Percentiles rank a stretch among this genome's conserved stretches.
Evolutionary conservation across 2,888 invertebrate genomes (phyloP).

Genomic region (Ptychoptera albimana): DNA sequence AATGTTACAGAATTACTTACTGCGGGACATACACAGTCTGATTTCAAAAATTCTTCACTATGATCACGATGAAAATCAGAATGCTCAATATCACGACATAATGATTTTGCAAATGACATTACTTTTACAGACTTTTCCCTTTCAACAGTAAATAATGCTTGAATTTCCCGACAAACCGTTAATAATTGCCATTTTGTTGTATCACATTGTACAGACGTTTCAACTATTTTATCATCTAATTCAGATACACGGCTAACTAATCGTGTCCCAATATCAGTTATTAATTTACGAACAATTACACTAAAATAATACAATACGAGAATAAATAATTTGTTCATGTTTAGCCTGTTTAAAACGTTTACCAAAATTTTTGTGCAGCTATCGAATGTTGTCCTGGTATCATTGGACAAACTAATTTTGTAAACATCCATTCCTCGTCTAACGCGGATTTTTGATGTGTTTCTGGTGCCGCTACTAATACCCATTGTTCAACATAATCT

Average conservation of each 20-base stretch:
- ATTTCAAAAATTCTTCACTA: constrained; percentile 24
- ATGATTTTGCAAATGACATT: constrained; percentile 63
- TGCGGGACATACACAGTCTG: constrained; percentile 31
- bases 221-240: constrained; percentile 24
- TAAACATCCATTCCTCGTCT: constrained; percentile 81
- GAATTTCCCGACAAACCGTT: constrained; percentile 58
- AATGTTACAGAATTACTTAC: constrained; percentile 44
- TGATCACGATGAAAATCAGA: constrained; percentile 32
- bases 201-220: constrained; percentile 18
- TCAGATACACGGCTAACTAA: constrained; percentile 32
- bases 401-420: constrained; percentile 59
- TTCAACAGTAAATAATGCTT: constrained; percentile 60
- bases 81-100: constrained; percentile 48
- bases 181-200: constrained; percentile 26
- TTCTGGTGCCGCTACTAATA: constrained; percentile 35
- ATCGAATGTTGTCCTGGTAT: constrained; percentile 56
- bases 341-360: constrained; percentile 18
- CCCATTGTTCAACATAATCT: constrained; percentile 73
- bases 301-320: too few relatives aligned
- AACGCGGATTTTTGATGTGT: constrained; percentile 51
- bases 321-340: too few relatives aligned
- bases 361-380: constrained; percentile 67
- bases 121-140: constrained; percentile 67
- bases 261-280: constrained; percentile 32
- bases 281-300: constrained; percentile 32